Evolutionary conservation across 2,797 vertebrate genomes (phyloP), one percentile per base, ranked within the genome.

Genomic region (Macrochelys suwanniensis): DNA sequence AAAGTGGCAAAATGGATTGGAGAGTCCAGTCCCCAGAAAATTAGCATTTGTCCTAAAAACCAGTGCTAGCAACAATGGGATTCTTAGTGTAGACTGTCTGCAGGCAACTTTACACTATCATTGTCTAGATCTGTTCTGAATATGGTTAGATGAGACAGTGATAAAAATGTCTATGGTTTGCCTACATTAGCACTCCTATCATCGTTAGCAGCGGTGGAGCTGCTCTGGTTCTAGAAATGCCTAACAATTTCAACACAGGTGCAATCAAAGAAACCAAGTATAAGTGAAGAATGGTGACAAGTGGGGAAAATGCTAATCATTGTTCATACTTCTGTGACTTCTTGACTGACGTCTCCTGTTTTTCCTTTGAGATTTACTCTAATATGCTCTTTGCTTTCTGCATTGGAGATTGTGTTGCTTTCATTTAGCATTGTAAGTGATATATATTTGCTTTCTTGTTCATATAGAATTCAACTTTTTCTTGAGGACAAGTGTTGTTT

Each of bases 291-390:
- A 85, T 56, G 61, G 12, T 95, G 59, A 37, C 49, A 82, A 89
- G 56, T 57, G 19, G 42, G 21, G 77, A 21, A 85, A 94, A 80
- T 84, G 42, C 59, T 84, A 94, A 19, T 5, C 42, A 49, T 56
- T 45, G 80, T 19, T 86, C 68, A 26, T 45, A 49, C 11, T 54
- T 19, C 33, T 1, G 1, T 7, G 4, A 45, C 31, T 76, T 59
- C 81, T 81, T 71, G 0, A 91, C 50, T 49, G 82, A 92, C 5
- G 28, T 3, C 26, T 76, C 42, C 25, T 76, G 11, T 91, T 90
- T 87, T 68, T 81, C 50, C 31, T 90, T 89, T 87, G 92, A 84
- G 17, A 86, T 90, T 78, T 93, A 49, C 21, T 80, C 28, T 65
- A 57, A 85, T 92, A 88, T 53, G 16, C 45, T 91, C 71, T 76